A percentile compares a stretch with the other conserved stretches of the same genome.
These are phyloP conservation scores for Mus pahari DNA, from an alignment of 2,113 vertebrate genomes.

Conservation along the genomic window DNA sequence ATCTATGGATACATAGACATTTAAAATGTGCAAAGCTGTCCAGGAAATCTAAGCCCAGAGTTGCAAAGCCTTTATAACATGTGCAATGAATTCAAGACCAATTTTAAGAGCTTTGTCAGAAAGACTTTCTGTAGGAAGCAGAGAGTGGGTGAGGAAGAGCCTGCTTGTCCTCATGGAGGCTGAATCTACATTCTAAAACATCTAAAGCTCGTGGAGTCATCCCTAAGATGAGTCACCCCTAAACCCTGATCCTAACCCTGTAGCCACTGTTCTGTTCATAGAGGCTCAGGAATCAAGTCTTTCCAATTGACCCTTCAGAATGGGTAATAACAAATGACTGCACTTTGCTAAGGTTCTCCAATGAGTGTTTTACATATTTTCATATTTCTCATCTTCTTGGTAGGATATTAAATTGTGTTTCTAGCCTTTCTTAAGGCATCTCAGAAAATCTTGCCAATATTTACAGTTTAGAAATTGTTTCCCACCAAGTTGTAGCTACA, in stretches of 20 bases:
- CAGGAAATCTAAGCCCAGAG: not conserved
- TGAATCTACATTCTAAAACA: not conserved
- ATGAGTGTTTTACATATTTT: not conserved
- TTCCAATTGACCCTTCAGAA: not conserved
- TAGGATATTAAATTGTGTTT: not conserved
- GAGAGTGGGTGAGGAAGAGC: not conserved
- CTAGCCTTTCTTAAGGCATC: not conserved
- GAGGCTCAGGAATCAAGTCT: not conserved
- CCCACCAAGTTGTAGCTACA: not conserved
- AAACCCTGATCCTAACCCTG: not conserved
- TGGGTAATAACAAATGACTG: not conserved
- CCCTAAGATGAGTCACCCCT: not conserved
- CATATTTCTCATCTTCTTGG: not conserved
- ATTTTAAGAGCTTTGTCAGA: not conserved
- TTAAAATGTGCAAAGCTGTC: not conserved
- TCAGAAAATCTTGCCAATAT: not conserved
- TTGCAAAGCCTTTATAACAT: not conserved
- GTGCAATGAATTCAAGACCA: not conserved
- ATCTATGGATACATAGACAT: not conserved
- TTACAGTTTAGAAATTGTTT: slow-evolving; percentile 6
- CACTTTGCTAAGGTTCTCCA: not conserved
- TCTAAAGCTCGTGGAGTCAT: not conserved
- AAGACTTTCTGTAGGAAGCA: not conserved
- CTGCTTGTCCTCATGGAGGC: not conserved
- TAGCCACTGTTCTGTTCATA: not conserved